Evolutionary conservation across 2,113 vertebrate species (phyloP).

Genomic region (Gambusia holbrooki): DNA sequence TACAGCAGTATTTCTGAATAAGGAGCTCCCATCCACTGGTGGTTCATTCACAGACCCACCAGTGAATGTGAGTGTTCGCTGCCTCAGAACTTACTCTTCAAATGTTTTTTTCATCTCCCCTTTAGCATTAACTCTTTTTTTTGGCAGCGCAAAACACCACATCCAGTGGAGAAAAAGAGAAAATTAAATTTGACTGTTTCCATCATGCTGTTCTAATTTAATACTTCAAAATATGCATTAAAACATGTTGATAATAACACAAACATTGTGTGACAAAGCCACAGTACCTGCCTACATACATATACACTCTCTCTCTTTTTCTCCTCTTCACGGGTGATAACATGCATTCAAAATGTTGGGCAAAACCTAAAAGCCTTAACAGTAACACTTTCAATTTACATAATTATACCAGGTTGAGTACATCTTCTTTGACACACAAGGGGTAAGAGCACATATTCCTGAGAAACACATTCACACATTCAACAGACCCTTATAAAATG

Average conservation of each 20-base stretch:
- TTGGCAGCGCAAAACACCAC: no score
- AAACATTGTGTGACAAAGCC: constrained; percentile 38
- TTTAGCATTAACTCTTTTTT: no score
- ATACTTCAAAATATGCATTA: no score
- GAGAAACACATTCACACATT: constrained; percentile 10
- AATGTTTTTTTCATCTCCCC: no score
- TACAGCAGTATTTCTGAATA: background rate
- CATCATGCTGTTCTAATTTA: no score
- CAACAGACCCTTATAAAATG: background rate
- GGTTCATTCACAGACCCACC: background rate
- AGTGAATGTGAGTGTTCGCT: no score
- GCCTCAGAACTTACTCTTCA: no score
- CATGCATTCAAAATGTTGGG: constrained; percentile 39
- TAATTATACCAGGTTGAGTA: constrained; percentile 44
- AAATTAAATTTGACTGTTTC: no score
- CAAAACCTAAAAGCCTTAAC: constrained; percentile 45
- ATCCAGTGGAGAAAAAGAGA: no score
- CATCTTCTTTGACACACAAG: constrained; percentile 22
- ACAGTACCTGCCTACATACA: constrained; percentile 7
- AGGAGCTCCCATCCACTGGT: background rate
- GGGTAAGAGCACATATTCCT: constrained; percentile 2
- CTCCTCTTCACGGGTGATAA: constrained; percentile 16
- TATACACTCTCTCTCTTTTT: background rate
- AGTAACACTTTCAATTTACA: constrained; percentile 54
- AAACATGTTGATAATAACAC: no score